These are phyloP conservation scores for Cygnus olor DNA, from an alignment of 2,797 vertebrate species.

Conservation along the genomic window DNA sequence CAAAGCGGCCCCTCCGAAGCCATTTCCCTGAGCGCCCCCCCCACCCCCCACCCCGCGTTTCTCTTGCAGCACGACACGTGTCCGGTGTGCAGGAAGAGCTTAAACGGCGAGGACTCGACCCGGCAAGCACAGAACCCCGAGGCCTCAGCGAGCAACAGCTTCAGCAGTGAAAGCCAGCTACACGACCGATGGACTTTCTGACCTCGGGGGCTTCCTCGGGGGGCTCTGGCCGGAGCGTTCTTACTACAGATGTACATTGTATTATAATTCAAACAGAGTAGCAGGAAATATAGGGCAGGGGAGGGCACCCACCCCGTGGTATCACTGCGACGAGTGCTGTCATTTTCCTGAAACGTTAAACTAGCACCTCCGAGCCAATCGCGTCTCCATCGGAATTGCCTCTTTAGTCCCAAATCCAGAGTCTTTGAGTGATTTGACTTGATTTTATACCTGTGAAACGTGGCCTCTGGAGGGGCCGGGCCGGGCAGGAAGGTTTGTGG, in stretches of 20 bases:
- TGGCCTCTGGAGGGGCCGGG: neutral
- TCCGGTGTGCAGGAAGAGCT: constrained; percentile 96
- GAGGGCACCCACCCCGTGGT: neutral
- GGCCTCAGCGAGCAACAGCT: constrained; percentile 77
- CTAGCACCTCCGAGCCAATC: neutral
- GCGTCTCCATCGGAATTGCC: neutral
- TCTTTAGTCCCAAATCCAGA: neutral
- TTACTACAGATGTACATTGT: constrained; percentile 57
- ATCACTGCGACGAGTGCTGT: neutral
- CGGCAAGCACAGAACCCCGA: constrained; percentile 83
- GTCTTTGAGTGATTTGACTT: neutral
- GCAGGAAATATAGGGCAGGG: constrained; percentile 3
- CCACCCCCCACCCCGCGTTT: neutral
- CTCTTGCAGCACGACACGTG: constrained; percentile 92
- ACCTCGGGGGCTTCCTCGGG: constrained; percentile 44
- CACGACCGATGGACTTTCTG: constrained; percentile 96
- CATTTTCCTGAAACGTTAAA: neutral
- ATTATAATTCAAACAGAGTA: constrained; percentile 46
- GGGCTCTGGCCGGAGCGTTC: neutral
- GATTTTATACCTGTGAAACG: neutral
- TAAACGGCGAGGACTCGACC: constrained; percentile 91
- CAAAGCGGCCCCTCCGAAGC: neutral
- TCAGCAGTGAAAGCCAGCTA: constrained; percentile 87
- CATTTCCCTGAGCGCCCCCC: too few relatives aligned
- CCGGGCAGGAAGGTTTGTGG: neutral